Percentiles rank a stretch among this genome's conserved stretches.
Conservation (phyloP, 2,888 invertebrate species). For the Venusia cambrica region DNA sequence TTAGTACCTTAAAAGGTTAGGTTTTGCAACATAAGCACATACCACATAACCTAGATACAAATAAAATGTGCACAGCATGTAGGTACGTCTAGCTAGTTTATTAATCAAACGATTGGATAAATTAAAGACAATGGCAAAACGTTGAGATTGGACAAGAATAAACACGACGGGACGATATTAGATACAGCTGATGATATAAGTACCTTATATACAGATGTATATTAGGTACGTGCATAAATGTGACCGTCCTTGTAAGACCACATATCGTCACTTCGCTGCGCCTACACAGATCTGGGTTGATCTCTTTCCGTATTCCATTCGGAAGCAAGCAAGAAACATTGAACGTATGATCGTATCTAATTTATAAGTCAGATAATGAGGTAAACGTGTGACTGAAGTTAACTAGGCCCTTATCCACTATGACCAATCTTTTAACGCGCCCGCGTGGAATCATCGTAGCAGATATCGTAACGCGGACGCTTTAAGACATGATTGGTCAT, state of each 20-base stretch:
- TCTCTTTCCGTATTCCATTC: slow-evolving; percentile 46
- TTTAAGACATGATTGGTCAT: too few species aligned
- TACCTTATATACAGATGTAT: too few species aligned
- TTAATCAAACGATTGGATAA: slow-evolving; percentile 23
- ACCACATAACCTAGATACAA: too few species aligned
- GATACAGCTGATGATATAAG: too few species aligned
- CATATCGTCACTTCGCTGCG: slow-evolving; percentile 43
- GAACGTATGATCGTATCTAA: slow-evolving; percentile 34
- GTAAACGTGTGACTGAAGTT: slow-evolving; percentile 32
- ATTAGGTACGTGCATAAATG: slow-evolving; percentile 53
- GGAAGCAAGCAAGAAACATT: slow-evolving; percentile 44
- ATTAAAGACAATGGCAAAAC: slow-evolving; percentile 16
- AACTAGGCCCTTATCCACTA: too few species aligned
- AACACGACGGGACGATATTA: slow-evolving; percentile 18
- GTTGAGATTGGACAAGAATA: slow-evolving; percentile 21
- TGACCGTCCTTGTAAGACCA: slow-evolving; percentile 63
- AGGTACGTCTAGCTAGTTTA: slow-evolving; percentile 16
- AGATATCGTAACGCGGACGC: too few species aligned
- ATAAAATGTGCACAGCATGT: slow-evolving; percentile 12
- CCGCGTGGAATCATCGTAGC: too few species aligned
- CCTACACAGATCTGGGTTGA: slow-evolving; percentile 50
- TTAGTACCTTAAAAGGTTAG: slow-evolving; percentile 25
- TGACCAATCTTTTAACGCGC: too few species aligned
- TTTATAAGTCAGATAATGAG: slow-evolving; percentile 29
- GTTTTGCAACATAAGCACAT: too few species aligned